A percentile compares a stretch with the other conserved stretches of the same genome.
These are phyloP conservation scores for Panagrolaimus sp. DNA, from an alignment of 1,140 invertebrate species.

Conservation along the genomic window DNA sequence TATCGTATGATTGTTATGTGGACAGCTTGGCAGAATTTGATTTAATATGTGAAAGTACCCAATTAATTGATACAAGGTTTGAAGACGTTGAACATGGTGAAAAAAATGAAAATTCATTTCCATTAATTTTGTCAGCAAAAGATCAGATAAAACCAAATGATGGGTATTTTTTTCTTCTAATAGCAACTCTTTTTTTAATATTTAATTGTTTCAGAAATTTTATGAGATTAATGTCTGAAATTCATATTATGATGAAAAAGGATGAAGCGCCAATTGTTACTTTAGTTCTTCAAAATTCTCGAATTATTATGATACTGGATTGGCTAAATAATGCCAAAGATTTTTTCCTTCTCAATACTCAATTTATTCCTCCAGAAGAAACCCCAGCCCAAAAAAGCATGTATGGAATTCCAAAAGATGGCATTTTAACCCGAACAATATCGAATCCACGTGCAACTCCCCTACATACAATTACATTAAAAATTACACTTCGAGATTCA, in stretches of 20 bases:
- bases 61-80: conserved; percentile 33
- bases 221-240: conserved; percentile 41
- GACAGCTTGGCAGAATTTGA: conserved; percentile 51
- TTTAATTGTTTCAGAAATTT: background rate
- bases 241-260: conserved; percentile 50
- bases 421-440: conserved; percentile 62
- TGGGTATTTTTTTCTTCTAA: conserved; percentile 50
- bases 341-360: conserved; percentile 67
- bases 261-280: conserved; percentile 66
- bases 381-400: conserved; percentile 18
- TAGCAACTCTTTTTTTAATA: too few relatives aligned
- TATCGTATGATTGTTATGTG: conserved; percentile 48
- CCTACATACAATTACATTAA: conserved; percentile 71
- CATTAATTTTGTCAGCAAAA: conserved; percentile 75
- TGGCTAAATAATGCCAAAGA: conserved; percentile 81
- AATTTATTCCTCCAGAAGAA: conserved; percentile 53
- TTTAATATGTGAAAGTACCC: conserved; percentile 48
- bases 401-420: conserved; percentile 39
- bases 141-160: conserved; percentile 62
- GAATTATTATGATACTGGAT: conserved; percentile 83
- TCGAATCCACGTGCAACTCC: conserved; percentile 48
- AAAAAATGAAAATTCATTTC: conserved; percentile 78
- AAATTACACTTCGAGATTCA: conserved; percentile 88
- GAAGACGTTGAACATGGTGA: conserved; percentile 55
- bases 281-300: conserved; percentile 87